These are phyloP conservation scores for Aphis craccivora DNA, from an alignment of 1,140 invertebrate species.

Conservation along the genomic window DNA sequence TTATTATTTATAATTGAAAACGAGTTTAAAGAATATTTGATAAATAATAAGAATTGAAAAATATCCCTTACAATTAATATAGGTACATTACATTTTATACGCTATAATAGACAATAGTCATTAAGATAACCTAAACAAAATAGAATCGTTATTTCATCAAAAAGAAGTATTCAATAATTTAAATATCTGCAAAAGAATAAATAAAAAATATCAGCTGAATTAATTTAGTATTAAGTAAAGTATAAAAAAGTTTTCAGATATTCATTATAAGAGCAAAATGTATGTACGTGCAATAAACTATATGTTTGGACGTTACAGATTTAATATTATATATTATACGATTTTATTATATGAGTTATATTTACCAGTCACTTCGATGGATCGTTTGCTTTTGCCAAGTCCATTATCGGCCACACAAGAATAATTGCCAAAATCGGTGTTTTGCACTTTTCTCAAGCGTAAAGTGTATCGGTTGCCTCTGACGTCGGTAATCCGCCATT, in stretches of 20 bases:
- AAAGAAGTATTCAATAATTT: too few species aligned
- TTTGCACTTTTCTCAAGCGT: slow-evolving; percentile 68
- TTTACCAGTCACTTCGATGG: slow-evolving; percentile 67
- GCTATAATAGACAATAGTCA: background rate
- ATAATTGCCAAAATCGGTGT: slow-evolving; percentile 69
- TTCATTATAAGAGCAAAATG: background rate
- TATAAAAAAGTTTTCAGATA: background rate
- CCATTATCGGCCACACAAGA: slow-evolving; percentile 67
- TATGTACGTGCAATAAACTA: background rate
- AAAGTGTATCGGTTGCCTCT: slow-evolving; percentile 68
- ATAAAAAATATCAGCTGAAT: background rate
- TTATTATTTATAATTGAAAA: too few species aligned
- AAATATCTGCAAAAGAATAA: background rate
- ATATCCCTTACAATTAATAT: too few species aligned
- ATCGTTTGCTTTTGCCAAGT: slow-evolving; percentile 66
- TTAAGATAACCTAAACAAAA: too few species aligned
- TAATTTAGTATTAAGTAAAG: background rate
- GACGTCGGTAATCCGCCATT: slow-evolving; percentile 68
- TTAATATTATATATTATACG: background rate
- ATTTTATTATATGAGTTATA: slow-evolving; percentile 33
- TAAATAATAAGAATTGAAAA: too few species aligned
- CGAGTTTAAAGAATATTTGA: too few species aligned
- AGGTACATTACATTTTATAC: background rate
- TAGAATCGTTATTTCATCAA: too few species aligned
- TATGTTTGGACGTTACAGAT: background rate